Conservation (phyloP, 2,888 invertebrate genomes). For the Prosapia bicincta region DNA sequence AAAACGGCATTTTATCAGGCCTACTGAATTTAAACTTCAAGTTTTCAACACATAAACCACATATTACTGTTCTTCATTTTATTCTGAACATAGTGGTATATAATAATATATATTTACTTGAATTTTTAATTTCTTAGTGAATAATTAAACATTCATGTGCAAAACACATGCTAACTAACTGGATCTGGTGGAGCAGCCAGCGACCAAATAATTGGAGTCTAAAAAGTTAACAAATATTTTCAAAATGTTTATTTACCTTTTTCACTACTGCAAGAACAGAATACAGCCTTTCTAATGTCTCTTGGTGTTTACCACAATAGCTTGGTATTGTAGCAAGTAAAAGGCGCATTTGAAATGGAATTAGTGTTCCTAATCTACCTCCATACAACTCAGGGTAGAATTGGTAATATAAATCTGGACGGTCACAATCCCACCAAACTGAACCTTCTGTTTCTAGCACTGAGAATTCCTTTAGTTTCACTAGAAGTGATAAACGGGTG, state of each 20-base stretch:
- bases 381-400: conserved; percentile 87
- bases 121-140: too few relatives aligned
- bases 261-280: conserved; percentile 62
- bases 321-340: conserved; percentile 80
- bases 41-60: too few relatives aligned
- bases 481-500: conserved; percentile 78
- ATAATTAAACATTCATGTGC: too few relatives aligned
- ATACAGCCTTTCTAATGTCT: conserved; percentile 60
- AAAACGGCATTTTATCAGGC: too few relatives aligned
- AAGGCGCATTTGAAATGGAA: conserved; percentile 87
- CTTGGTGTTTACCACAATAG: conserved; percentile 17
- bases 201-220: too few relatives aligned
- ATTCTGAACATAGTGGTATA: too few relatives aligned
- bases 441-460: conserved; percentile 78
- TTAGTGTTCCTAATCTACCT: conserved; percentile 81
- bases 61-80: too few relatives aligned
- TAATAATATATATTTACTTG: too few relatives aligned
- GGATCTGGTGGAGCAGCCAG: too few relatives aligned
- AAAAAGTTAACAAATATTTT: too few relatives aligned
- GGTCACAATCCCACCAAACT: conserved; percentile 83
- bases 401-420: conserved; percentile 88
- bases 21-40: too few relatives aligned
- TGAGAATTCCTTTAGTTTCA: conserved; percentile 74
- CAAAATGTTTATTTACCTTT: conserved; percentile 53
- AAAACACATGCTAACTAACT: too few relatives aligned